Evolutionary conservation across 2,113 vertebrate species (phyloP).

Genomic region (Myotis brandtii): DNA sequence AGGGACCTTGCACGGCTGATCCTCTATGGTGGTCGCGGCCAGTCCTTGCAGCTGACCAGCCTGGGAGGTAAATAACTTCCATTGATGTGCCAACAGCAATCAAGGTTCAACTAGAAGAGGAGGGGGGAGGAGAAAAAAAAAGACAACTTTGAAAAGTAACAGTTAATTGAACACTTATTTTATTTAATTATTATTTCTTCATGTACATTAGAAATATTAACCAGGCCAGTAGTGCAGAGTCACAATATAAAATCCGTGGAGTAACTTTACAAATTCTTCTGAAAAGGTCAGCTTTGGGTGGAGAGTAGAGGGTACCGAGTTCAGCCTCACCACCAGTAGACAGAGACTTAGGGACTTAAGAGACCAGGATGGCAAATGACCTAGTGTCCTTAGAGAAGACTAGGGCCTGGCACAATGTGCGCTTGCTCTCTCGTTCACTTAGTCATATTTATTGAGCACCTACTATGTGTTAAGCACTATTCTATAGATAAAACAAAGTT

Average conservation of each 20-base stretch:
- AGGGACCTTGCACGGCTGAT: neutral
- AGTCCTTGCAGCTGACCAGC: too few relatives aligned
- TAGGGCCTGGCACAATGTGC: neutral
- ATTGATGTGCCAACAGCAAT: too few relatives aligned
- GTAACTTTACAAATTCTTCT: neutral
- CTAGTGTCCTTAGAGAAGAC: neutral
- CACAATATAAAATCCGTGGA: conserved; percentile 13
- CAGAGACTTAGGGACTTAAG: neutral
- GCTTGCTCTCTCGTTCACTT: neutral
- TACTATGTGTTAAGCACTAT: neutral
- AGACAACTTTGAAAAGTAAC: conserved; percentile 25
- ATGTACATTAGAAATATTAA: neutral
- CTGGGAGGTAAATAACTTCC: too few relatives aligned
- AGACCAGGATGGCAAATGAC: neutral
- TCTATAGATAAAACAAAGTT: neutral
- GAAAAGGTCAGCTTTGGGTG: neutral
- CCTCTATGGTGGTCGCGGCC: too few relatives aligned
- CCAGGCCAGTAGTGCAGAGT: neutral
- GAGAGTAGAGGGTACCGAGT: neutral
- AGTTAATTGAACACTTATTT: neutral
- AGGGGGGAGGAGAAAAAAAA: neutral
- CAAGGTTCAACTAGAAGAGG: too few relatives aligned
- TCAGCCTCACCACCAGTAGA: neutral
- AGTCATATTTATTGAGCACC: neutral
- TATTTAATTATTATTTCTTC: conserved; percentile 1